Conservation (phyloP, 1,140 invertebrate species). For the Macrocentrus cingulum region DNA sequence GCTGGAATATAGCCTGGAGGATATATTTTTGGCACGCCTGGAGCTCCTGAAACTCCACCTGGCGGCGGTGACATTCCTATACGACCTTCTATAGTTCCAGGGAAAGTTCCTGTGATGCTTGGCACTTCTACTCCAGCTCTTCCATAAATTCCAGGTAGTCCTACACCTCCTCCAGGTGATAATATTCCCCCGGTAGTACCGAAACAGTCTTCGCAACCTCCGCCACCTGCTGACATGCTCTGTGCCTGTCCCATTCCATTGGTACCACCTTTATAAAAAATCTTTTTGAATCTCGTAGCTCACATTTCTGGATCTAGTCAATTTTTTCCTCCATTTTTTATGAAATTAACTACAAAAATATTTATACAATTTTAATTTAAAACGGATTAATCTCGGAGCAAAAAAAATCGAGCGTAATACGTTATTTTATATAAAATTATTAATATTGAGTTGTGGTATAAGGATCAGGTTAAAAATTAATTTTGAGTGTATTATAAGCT, state of each 20-base stretch:
- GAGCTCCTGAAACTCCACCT: conserved; percentile 20
- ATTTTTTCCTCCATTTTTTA: too few relatives aligned
- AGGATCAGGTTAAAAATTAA: too few relatives aligned
- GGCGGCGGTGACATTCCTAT: conserved; percentile 15
- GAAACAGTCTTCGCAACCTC: conserved; percentile 52
- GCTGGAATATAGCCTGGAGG: conserved; percentile 15
- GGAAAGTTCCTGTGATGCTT: conserved; percentile 24
- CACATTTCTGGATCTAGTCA: not conserved
- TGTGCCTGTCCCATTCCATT: conserved; percentile 81
- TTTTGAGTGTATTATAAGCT: too few relatives aligned
- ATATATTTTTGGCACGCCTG: conserved; percentile 10
- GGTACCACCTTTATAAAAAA: conserved; percentile 57
- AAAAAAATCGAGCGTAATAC: too few relatives aligned
- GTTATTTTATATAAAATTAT: too few relatives aligned
- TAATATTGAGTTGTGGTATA: too few relatives aligned
- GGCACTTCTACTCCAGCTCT: conserved; percentile 1
- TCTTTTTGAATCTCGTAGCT: not conserved
- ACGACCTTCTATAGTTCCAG: conserved; percentile 6
- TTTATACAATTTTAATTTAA: too few relatives aligned
- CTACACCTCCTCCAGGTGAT: conserved; percentile 12
- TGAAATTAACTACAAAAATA: too few relatives aligned
- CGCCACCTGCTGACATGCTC: conserved; percentile 62
- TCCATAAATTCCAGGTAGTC: conserved; percentile 22
- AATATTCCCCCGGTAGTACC: conserved; percentile 12
- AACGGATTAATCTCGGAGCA: too few relatives aligned